Base-by-base conservation (phyloP, 2,888 invertebrate species). In the Gerris lacustris region DNA sequence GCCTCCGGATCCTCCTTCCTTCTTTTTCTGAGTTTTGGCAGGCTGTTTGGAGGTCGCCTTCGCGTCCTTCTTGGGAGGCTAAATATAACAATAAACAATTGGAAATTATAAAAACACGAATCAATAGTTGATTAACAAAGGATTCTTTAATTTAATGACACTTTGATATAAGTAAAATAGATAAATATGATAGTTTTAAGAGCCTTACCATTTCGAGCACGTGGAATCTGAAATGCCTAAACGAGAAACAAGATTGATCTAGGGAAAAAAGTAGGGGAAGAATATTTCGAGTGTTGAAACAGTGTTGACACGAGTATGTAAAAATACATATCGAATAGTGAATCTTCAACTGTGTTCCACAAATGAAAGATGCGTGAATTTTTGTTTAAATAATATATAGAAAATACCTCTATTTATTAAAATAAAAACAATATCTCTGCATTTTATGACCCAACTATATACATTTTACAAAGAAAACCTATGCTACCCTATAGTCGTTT, bases 1-100 rank as follows among this genome's bases (percentile, higher is more conserved):
- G 77, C 94, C 94, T 78, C 94, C 94, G 76, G 92, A 90, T 79
- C 92, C 92, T 80, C 95, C 94, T 81, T 95, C 95, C 83, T 95
- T 95, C 86, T 95, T 95, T 83, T 95, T 95, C 78, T 92, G 92
- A 76, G 93, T 92, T 81, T 94, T 94, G 79, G 94, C 94, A 74
- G 94, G 93, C 84, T 93, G 92, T 82, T 94, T 94, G 73, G 81
- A 79, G 44, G 92, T 89, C 82, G 91, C 89, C 83, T 94, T 94
- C 18, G 93, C 84, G 83, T 94, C 94, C 86, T 94, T 94, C 82
- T 95, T 95, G 77, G 94, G 94, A 81, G 94, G 92, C 94, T 94
- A 81, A 77, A 87, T 84, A 78, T 77, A 79, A 75, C 66, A 73
- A 72, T 55, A 69, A 69, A 7, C 11, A 63, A 63, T 2, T 31